phyloP scores from a whole-genome alignment of 2,797 vertebrate genomes.

The Enteromius afrohamiltoni region DNA sequence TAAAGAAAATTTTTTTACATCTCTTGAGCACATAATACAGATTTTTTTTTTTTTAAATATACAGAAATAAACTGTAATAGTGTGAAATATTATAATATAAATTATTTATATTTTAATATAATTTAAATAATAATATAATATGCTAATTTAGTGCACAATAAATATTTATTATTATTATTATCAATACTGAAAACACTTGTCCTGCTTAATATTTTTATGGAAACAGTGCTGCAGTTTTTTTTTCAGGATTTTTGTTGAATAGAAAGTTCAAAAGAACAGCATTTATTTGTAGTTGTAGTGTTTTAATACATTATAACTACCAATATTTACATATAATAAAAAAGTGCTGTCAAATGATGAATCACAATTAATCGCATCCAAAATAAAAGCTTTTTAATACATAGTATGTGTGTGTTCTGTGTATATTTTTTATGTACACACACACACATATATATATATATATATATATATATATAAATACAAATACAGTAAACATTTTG shows the following conservation, averaged over 20 bases:
- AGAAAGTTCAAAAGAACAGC: background rate
- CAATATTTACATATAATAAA: background rate
- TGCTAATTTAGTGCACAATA: background rate
- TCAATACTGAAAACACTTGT: background rate
- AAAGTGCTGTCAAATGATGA: background rate
- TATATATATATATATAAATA: background rate
- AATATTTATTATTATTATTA: background rate
- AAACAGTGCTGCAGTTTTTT: background rate
- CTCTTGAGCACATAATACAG: background rate
- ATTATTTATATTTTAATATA: background rate
- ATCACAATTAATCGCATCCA: too few relatives aligned
- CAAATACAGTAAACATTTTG: background rate
- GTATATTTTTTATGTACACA: too few relatives aligned
- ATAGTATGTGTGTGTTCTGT: too few relatives aligned
- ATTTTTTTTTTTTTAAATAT: too few relatives aligned
- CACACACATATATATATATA: background rate
- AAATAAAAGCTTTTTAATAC: too few relatives aligned
- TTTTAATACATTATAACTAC: background rate
- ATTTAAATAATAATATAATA: background rate
- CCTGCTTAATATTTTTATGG: background rate
- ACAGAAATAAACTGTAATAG: background rate
- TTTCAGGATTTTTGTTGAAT: background rate
- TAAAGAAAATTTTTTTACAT: background rate
- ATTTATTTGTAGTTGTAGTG: background rate
- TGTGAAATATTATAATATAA: background rate